Base-by-base conservation (phyloP, 2,113 vertebrate genomes). In the Nycticorax nycticorax region DNA sequence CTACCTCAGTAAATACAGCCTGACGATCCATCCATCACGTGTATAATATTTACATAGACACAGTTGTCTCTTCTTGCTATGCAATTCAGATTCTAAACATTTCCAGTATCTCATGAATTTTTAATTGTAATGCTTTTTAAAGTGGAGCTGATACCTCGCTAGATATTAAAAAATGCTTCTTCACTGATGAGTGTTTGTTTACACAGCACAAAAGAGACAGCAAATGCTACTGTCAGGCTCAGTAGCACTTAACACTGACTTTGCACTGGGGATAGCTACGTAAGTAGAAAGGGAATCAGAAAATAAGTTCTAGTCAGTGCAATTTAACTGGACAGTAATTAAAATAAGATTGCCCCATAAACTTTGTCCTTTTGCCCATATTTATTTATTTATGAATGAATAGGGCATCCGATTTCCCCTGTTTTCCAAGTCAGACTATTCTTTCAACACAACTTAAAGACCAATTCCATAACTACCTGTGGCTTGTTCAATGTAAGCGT, bases 1-100 rank as follows among this genome's bases (percentile, higher is more conserved):
- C 41, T 88, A 85, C 88, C 87, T 95, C 85, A 89, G 67, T 78
- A 93, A 96, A 96, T 75, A 56, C n/a, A 91, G 52, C 68, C 93
- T 80, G 91, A 80, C 1, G 14, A 85, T 78, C 67, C 48, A 79
- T 85, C 81, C 66, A 62, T 94, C 81, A n/a, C 3, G 15, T 10
- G 24, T n/a, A 27, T 27, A 81, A 57, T 76, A 68, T 96, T 94
- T 92, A 67, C 0, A 0, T 28, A 88, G 79, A 86, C 66, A 52
- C 15, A 43, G 33, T 66, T 71, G 47, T 76, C 63, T 81, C 53
- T 81, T 80, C 78, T 86, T 74, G 3, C n/a, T 35, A 12, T 75
- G 69, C 52, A 91, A 75, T 72, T 91, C 59, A 71, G 30, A 72
- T 74, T 79, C 37, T 45, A 89, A 89, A 89, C 57, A 72, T 82